phyloP scores from a whole-genome alignment of 2,113 vertebrate genomes.

The Procapra przewalskii region DNA sequence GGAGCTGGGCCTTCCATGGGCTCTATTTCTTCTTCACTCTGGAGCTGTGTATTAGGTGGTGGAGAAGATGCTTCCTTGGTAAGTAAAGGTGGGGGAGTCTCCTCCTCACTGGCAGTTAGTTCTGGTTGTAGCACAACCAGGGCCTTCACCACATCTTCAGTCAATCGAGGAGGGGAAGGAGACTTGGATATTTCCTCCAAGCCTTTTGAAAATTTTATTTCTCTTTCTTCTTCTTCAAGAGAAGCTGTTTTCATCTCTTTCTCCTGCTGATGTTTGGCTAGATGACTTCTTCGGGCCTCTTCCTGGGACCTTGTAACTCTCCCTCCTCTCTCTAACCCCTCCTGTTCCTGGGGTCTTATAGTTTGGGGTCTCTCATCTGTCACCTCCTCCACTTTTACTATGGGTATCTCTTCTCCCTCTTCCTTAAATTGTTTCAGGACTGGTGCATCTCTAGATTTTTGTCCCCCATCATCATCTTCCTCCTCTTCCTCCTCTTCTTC shows the following conservation, averaged over 20 bases:
- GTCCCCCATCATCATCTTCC: slow-evolving; percentile 66
- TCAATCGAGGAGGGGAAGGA: slow-evolving; percentile 73
- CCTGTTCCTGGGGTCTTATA: slow-evolving; percentile 46
- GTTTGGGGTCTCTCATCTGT: slow-evolving; percentile 36
- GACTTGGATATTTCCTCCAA: slow-evolving; percentile 64
- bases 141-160: slow-evolving; percentile 68
- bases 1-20: slow-evolving; percentile 70
- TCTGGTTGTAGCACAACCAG: slow-evolving; percentile 46
- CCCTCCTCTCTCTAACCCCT: slow-evolving; percentile 59
- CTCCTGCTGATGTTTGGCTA: slow-evolving; percentile 46
- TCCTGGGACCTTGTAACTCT: slow-evolving; percentile 65
- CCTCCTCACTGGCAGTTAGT: slow-evolving; percentile 62
- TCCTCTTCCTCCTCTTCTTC: slow-evolving; percentile 74
- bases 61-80: slow-evolving; percentile 75
- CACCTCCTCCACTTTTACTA: slow-evolving; percentile 54
- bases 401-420: slow-evolving; percentile 1
- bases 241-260: neutral
- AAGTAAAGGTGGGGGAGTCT: slow-evolving; percentile 73
- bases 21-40: slow-evolving; percentile 61
- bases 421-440: slow-evolving; percentile 53
- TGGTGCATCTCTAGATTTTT: slow-evolving; percentile 54
- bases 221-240: slow-evolving; percentile 43
- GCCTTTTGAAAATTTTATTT: slow-evolving; percentile 46
- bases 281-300: slow-evolving; percentile 45
- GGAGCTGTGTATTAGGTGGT: slow-evolving; percentile 40